Percentiles rank a stretch among this genome's conserved stretches.
phyloP scores from a whole-genome alignment of 2,113 vertebrate species.

The Isurus oxyrinchus region DNA sequence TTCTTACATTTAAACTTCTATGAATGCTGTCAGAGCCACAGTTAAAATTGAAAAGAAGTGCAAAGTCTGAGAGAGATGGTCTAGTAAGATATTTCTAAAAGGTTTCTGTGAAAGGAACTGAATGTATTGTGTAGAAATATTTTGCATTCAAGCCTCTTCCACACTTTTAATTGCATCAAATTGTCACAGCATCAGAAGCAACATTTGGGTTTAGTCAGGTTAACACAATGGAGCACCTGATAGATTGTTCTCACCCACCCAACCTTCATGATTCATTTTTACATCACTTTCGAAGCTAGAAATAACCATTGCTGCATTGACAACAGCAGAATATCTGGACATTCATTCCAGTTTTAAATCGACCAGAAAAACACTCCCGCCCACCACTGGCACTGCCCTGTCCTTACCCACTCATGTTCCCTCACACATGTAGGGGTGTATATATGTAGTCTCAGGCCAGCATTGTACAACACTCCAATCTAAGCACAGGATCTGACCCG shows the following conservation, averaged over 20 bases:
- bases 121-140: neutral
- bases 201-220: slow-evolving; percentile 21
- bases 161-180: neutral
- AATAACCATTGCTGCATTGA: neutral
- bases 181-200: neutral
- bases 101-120: neutral
- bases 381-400: neutral
- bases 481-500: too few species aligned
- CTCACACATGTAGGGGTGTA: too few species aligned
- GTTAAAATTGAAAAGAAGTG: neutral
- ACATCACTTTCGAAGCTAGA: neutral
- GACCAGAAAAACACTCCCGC: neutral
- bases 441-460: too few species aligned
- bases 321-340: neutral
- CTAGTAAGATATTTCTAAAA: neutral
- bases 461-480: too few species aligned
- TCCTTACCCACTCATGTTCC: neutral
- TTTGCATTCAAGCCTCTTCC: neutral
- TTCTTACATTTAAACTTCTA: neutral
- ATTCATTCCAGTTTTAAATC: neutral
- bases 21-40: neutral
- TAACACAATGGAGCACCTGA: neutral
- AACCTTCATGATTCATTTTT: neutral
- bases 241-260: slow-evolving; percentile 24
- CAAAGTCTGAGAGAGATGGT: neutral